phyloP scores from a whole-genome alignment of 2,113 vertebrate species.

The Tychaedon coryphoeus region DNA sequence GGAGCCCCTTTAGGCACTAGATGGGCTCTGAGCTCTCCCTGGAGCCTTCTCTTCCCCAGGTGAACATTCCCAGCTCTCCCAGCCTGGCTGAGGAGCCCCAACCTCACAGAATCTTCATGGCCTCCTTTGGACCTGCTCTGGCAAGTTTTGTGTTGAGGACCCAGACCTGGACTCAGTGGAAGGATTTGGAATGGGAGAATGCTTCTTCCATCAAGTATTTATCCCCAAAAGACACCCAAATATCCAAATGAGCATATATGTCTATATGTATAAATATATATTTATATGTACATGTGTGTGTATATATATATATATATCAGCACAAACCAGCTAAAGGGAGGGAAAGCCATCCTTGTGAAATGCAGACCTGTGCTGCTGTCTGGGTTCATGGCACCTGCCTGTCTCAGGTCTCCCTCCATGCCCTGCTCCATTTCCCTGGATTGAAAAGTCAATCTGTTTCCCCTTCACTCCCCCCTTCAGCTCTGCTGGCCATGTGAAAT shows the following conservation, averaged over 20 bases:
- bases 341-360: neutral
- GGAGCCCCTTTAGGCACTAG: neutral
- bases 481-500: conserved; percentile 19
- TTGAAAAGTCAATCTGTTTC: neutral
- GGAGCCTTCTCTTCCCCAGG: neutral
- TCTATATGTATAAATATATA: accelerated
- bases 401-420: neutral
- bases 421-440: neutral
- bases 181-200: neutral
- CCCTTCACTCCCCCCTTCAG: neutral
- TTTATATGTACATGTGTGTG: no score
- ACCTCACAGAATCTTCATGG: neutral
- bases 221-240: neutral
- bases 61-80: neutral
- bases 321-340: neutral
- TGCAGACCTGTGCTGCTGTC: neutral
- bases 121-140: neutral
- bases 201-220: neutral
- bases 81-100: neutral
- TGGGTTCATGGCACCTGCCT: neutral
- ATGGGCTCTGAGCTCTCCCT: neutral
- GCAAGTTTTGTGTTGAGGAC: neutral
- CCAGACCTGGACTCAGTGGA: no score
- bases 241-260: neutral
- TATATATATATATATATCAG: accelerated